Evolutionary conservation across 2,888 invertebrate genomes (phyloP), one percentile per base, ranked within the genome.

Genomic region (Caenorhabditis sp.): DNA sequence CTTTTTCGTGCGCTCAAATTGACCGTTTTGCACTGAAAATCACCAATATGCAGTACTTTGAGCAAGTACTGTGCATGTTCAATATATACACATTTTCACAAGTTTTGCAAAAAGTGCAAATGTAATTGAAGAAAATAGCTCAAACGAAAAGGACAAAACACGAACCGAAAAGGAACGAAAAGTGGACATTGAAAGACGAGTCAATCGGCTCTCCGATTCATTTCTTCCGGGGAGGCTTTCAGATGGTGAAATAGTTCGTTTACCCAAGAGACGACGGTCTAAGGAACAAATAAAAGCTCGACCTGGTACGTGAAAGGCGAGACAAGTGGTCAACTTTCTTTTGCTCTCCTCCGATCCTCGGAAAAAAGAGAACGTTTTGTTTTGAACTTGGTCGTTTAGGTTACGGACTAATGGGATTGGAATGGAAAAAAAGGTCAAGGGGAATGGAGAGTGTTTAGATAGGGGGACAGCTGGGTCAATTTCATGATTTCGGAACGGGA

Each of bases 291-390:
- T 58, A 81, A 64, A 58, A 64, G 76, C 76, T 47, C 82, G 76
- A 82, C 72, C 76, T 82, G 82, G 82, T 82, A 82, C 82, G 82
- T 82, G 72, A 66, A 80, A 68, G 51, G 80, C 47, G 61, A 68
- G 74, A 80, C 80, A 80, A 80, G 80, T 80, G 80, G 80, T 80
- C 80, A 80, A 69, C 66, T 61, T 80, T 47, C 68, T 72, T 54
- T 80, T 80, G 68, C 73, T 69, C 31, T n/a, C n/a, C 31, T 7
- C 7, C 77, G 38, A 44, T 22, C 12, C 38, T 38, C 31, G 24
- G 28, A 28, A 59, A 28, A 76, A 76, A 66, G 61, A 59, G 16
- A 70, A 64, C 58, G 47, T 47, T 35, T 24, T 69, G 63, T 63
- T 69, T 68, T 76, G 76, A 69, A 77, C 49, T 68, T 35, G 54